Evolutionary conservation across 2,113 vertebrate species (phyloP), one percentile per base, ranked within the genome.

Genomic region (Pangasianodon hypophthalmus): DNA sequence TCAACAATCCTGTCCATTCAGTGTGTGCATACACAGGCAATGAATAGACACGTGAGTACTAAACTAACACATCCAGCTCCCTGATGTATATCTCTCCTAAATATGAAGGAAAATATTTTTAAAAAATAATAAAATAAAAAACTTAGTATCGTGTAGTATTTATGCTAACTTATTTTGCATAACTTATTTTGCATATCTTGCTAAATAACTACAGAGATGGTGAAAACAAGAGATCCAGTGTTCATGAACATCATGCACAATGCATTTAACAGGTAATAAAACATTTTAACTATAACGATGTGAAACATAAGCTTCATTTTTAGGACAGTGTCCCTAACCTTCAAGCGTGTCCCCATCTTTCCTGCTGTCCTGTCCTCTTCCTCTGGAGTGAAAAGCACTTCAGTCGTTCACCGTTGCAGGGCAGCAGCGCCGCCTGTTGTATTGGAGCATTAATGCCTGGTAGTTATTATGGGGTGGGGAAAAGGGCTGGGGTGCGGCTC

Each of bases 281-380:
- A 1, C 10, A n/a, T 11, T 9, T 9, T 19, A 11, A 21, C 0
- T 24, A 48, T 2, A 60, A 24, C 21, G 71, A 9, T 16, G 3
- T 9, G 1, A 24, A 64, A 41, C 2, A 3, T 14, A 1, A 24
- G 14, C 32, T 32, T n/a, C 29, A 56, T 6, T 79, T 10, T 7
- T 24, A 14, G 32, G 48, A 18, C 19, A 58, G 16, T 11, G 7
- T 7, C 29, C 48, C 52, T 88, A 58, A 90, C 87, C 91, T 91
- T 91, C 83, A 90, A 64, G 37, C 91, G 91, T n/a, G 91, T 90
- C 56, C 54, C 91, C 91, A 91, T 91, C 32, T 50, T 64, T 46
- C 41, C 13, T 37, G 37, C 37, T 37, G 37, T 37, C 37, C 37
- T 37, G 1, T 37, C 37, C 37, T 37, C 41, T 89, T 44, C n/a